phyloP scores from a whole-genome alignment of 1,140 invertebrate genomes.

The Drosophila jambulina region DNA sequence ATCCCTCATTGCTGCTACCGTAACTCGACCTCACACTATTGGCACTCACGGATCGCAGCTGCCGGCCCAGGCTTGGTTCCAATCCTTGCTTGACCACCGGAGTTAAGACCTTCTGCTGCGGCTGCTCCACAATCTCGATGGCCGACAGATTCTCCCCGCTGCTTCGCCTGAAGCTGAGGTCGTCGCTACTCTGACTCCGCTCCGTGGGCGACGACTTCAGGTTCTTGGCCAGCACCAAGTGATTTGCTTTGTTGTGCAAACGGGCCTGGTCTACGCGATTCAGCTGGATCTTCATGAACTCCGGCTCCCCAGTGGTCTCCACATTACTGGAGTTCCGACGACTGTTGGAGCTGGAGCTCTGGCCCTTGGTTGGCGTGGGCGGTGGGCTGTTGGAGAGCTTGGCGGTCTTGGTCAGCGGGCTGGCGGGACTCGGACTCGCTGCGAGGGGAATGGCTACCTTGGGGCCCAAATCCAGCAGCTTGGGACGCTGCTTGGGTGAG shows the following conservation, averaged over 20 bases:
- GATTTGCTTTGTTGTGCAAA: conserved; percentile 85
- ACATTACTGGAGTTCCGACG: conserved; percentile 51
- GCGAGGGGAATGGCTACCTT: conserved; percentile 11
- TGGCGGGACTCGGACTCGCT: conserved; percentile 37
- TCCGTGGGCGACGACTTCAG: conserved; percentile 69
- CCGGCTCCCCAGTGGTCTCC: conserved; percentile 85
- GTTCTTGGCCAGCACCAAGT: conserved; percentile 87
- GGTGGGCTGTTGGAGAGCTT: conserved; percentile 56
- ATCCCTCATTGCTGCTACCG: conserved; percentile 44
- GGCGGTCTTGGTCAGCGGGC: conserved; percentile 55
- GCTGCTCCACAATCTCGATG: conserved; percentile 85
- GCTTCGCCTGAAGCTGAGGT: conserved; percentile 83
- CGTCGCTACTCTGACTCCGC: conserved; percentile 69
- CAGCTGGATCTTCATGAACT: conserved; percentile 90
- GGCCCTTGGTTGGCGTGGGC: conserved; percentile 39
- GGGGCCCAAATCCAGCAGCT: conserved; percentile 58
- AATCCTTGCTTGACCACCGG: conserved; percentile 37
- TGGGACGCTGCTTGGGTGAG: conserved; percentile 55
- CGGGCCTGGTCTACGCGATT: conserved; percentile 87
- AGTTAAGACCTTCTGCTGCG: conserved; percentile 5
- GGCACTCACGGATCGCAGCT: conserved; percentile 58
- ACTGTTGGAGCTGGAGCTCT: conserved; percentile 23
- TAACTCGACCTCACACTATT: conserved; percentile 62
- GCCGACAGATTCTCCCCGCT: conserved; percentile 86
- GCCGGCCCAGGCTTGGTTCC: conserved; percentile 72